phyloP scores from a whole-genome alignment of 2,113 vertebrate species.

The Dromaius novaehollandiae region DNA sequence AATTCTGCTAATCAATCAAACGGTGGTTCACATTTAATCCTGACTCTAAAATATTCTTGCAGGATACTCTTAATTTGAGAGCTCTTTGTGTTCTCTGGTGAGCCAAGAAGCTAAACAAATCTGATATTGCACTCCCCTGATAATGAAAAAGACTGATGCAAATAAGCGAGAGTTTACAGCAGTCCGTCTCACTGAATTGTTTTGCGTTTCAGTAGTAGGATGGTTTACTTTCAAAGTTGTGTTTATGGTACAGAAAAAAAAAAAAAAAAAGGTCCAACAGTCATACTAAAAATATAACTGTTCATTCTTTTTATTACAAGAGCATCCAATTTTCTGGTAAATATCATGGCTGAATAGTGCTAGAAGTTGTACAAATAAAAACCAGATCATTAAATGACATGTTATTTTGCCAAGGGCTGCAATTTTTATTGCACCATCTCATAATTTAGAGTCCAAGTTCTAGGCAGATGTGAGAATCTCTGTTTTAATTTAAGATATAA shows the following conservation, averaged over 20 bases:
- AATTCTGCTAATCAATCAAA: constrained; percentile 18
- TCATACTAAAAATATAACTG: background rate
- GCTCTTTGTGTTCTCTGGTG: background rate
- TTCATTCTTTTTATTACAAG: background rate
- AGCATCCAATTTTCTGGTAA: background rate
- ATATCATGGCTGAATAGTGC: background rate
- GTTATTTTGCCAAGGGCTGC: background rate
- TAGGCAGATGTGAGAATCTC: background rate
- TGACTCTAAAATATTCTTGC: background rate
- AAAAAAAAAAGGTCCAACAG: background rate
- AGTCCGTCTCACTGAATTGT: background rate
- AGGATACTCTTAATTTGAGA: constrained; percentile 29
- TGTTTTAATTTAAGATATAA: background rate
- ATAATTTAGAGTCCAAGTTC: background rate
- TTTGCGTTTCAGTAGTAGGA: background rate
- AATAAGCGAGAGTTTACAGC: background rate
- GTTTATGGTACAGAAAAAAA: background rate
- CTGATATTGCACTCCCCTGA: background rate
- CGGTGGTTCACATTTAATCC: background rate
- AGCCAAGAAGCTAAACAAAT: constrained; percentile 1
- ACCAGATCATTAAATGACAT: background rate
- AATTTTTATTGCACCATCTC: background rate
- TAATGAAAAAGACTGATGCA: constrained; percentile 15
- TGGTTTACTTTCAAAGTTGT: background rate
- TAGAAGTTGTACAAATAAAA: background rate